phyloP scores from a whole-genome alignment of 2,888 invertebrate genomes.

The Campoletis raptor region DNA sequence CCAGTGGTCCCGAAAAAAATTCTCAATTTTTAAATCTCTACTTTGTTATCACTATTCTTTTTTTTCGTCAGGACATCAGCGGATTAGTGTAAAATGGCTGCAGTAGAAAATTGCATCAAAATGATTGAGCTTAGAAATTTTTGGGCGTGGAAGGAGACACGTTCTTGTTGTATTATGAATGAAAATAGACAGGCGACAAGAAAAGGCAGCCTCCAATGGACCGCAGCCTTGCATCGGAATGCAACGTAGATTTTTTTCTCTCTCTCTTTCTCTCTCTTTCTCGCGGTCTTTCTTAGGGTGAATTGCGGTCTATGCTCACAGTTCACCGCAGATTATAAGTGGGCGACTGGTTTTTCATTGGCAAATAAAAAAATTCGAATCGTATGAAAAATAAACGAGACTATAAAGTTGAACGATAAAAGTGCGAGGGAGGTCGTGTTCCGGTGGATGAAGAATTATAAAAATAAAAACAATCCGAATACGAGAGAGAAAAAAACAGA shows the following conservation, averaged over 20 bases:
- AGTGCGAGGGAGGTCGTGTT: slow-evolving; percentile 9
- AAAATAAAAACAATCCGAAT: not conserved
- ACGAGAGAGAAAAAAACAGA: not conserved
- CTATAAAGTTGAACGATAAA: slow-evolving; percentile 9
- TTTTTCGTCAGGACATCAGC: not conserved
- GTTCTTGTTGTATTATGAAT: slow-evolving; percentile 8
- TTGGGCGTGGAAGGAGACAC: not conserved
- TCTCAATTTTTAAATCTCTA: not conserved
- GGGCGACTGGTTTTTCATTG: slow-evolving; percentile 55
- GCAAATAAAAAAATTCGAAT: not conserved
- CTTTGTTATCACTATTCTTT: not conserved
- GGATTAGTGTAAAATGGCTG: not conserved
- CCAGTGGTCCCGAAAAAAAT: not conserved
- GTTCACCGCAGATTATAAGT: slow-evolving; percentile 52
- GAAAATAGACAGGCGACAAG: not conserved
- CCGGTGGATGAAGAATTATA: not conserved
- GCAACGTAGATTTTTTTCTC: slow-evolving; percentile 61
- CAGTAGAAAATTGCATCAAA: not conserved
- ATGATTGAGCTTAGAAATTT: not conserved
- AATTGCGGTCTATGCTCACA: slow-evolving; percentile 50
- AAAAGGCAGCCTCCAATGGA: slow-evolving; percentile 20
- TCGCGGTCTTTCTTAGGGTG: not conserved
- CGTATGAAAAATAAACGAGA: not conserved
- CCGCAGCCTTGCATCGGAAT: slow-evolving; percentile 54
- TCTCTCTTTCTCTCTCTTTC: slow-evolving; percentile 57